A percentile compares a stretch with the other conserved stretches of the same genome.
Conservation (phyloP, 2,113 vertebrate species). For the Emydura subglobosa region DNA sequence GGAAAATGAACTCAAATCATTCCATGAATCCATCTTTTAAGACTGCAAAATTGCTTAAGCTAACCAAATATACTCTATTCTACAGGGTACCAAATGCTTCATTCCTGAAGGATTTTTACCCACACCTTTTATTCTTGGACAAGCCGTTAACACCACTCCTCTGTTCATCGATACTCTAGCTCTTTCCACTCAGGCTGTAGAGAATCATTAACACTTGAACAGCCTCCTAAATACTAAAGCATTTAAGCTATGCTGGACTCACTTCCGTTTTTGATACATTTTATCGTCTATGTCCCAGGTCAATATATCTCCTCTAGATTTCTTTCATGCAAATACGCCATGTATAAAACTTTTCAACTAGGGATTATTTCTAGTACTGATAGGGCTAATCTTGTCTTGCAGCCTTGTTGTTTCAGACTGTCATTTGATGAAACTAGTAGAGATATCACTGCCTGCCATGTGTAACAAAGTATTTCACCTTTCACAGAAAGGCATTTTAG, state of each 20-base stretch:
- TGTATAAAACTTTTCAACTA: not conserved
- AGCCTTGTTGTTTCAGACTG: not conserved
- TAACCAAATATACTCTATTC: not conserved
- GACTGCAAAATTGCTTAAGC: not conserved
- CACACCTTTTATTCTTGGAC: not conserved
- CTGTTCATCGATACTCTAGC: not conserved
- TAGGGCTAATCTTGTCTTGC: not conserved
- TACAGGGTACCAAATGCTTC: not conserved
- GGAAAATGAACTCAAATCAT: not conserved
- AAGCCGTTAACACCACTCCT: not conserved
- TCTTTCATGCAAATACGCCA: not conserved
- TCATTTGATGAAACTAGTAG: not conserved
- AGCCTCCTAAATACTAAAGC: not conserved
- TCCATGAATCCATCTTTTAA: not conserved
- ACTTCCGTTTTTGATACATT: not conserved
- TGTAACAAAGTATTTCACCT: not conserved
- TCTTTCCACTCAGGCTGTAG: too few species aligned
- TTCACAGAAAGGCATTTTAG: not conserved
- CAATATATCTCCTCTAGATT: not conserved
- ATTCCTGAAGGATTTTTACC: not conserved
- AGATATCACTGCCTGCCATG: not conserved
- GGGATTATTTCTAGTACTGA: not conserved
- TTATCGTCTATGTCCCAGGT: not conserved
- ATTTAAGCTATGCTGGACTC: not conserved
- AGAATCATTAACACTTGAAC: not conserved